Evolutionary conservation across 1,140 invertebrate species (phyloP), one percentile per base, ranked within the genome.

Genomic region (Araneus ventricosus): DNA sequence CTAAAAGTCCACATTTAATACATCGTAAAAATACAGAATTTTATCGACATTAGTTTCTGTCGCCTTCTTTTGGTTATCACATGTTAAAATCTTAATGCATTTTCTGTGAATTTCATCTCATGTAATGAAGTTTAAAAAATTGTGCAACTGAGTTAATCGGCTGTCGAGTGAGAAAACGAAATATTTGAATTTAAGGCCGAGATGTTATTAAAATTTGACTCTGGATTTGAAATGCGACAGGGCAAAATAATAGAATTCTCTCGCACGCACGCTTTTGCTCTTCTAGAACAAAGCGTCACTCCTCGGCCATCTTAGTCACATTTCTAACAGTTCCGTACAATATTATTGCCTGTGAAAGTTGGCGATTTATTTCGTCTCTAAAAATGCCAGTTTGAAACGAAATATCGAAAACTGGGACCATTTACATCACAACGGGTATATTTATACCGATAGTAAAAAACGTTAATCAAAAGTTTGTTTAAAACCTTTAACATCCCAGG

Each of bases 301-400:
- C 30, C 22, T 82, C 80, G 37, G 24, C 39, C 22, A 7, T 27
- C 27, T 39, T 24, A 8, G 79, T 82, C 79, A 45, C 39, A 52
- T 45, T 84, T 84, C 82, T 84, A 90, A 80, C 88, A 27, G n/a
- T 45, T 84, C 41, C 85, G 22, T 14, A 34, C 79, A 70, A 93
- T 93, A 93, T 93, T 93, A 93, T 93, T 93, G 91, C 91, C 91
- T 93, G 82, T 93, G 91, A 93, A 93, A 93, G 67, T 93, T 93
- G 91, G 91, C 91, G 61, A 10, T 41, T 87, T 87, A 27, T 87
- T 75, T 93, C 67, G 27, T 80, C 63, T 41, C 88, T 84, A 39
- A 88, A 93, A 93, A 93, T 52, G 30, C 30, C 24, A 41, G 84
- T 61, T 80, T 63, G 67, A 80, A 93, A 93, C 85, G 57, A 88